Conservation (phyloP, 2,797 vertebrate species). For the Myotis planiceps region DNA sequence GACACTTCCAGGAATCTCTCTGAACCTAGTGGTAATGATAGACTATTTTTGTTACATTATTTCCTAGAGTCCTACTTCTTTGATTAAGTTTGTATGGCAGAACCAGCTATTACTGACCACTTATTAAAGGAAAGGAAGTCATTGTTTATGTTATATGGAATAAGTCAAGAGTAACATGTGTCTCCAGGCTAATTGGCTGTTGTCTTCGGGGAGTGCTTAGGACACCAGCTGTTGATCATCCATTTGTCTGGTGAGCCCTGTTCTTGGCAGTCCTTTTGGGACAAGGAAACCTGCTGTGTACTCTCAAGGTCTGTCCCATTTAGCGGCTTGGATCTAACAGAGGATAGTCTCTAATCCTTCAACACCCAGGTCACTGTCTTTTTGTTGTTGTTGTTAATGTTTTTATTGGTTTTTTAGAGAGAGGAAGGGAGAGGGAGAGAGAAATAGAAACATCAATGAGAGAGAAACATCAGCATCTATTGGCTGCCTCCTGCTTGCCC, state of each 20-base stretch:
- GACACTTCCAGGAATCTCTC: not conserved
- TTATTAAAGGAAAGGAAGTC: constrained; percentile 26
- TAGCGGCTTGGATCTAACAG: not conserved
- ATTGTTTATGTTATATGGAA: not conserved
- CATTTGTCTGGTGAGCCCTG: not conserved
- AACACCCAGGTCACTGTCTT: not conserved
- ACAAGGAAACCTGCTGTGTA: not conserved
- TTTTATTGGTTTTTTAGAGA: too few relatives aligned
- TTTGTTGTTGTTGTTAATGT: too few relatives aligned
- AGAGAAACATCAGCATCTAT: too few relatives aligned
- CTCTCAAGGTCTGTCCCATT: not conserved
- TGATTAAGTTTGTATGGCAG: not conserved
- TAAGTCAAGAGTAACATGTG: not conserved
- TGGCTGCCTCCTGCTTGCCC: too few relatives aligned
- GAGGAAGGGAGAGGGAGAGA: too few relatives aligned
- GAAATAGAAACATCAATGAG: too few relatives aligned
- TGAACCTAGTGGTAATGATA: not conserved
- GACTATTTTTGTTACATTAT: not conserved
- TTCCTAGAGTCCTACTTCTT: constrained; percentile 14
- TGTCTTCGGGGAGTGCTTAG: not conserved
- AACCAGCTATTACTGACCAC: not conserved
- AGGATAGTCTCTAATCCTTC: constrained; percentile 1
- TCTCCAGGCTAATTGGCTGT: not conserved
- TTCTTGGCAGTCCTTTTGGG: not conserved
- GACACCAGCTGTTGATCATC: not conserved